phyloP scores from a whole-genome alignment of 2,113 vertebrate genomes.

The Tachysurus vachellii region DNA sequence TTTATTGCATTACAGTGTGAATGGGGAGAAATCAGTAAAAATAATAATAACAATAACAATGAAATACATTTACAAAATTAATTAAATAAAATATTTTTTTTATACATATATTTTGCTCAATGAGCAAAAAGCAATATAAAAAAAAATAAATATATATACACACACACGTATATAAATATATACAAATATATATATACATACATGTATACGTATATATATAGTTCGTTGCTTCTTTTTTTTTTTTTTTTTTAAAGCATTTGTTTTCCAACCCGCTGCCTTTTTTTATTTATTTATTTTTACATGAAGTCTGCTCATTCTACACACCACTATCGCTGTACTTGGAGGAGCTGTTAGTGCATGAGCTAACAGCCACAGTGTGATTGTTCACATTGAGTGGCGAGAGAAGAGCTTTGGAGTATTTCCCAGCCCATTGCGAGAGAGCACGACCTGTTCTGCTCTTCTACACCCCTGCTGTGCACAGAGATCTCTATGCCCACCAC shows the following conservation, averaged over 20 bases:
- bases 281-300: not conserved
- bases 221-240: not conserved
- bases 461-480: constrained; percentile 7
- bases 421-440: not conserved
- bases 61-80: no score
- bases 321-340: not conserved
- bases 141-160: no score
- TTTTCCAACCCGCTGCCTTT: not conserved
- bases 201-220: no score
- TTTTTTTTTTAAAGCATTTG: constrained; percentile 1
- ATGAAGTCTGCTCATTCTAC: not conserved
- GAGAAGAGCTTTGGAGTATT: not conserved
- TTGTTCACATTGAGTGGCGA: not conserved
- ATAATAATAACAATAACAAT: no score
- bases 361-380: not conserved
- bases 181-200: no score
- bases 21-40: not conserved
- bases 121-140: no score
- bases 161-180: no score
- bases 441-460: constrained; percentile 3
- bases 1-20: not conserved
- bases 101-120: no score
- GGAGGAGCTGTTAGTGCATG: not conserved
- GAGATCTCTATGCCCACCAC: not conserved
- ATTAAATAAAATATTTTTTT: no score